Base-by-base conservation (phyloP, 2,113 vertebrate genomes). In the Neotragus pygmaeus region DNA sequence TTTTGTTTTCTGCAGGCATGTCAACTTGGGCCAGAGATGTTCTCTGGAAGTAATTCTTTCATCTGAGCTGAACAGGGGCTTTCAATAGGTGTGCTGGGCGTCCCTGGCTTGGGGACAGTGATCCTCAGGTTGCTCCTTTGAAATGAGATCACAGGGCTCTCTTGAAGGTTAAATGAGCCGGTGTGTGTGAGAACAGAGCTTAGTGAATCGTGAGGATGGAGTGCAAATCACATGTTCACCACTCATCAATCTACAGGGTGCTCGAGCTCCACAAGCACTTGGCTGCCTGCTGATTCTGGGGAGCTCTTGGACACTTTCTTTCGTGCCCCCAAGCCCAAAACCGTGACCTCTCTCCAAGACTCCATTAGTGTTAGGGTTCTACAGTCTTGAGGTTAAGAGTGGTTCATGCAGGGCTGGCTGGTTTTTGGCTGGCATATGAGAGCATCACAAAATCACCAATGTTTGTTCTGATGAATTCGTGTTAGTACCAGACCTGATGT, bases 381-480 rank as follows among this genome's bases (percentile, higher is more conserved):
- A 5, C 7, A 30, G 27, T n/a, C 57, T 33, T 3, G 17, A 36
- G 53, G 45, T 45, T 51, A n/a, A 25, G 47, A 12, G 21, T 39
- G 15, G 43, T n/a, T 47, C 9, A 4, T 2, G 16, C 57, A 83
- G 28, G 14, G 30, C 57, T 47, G 85, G 12, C 33, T 66, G n/a
- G 25, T 6, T 49, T 51, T 58, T 13, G 33, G 25, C 55, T n/a
- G 27, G 15, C 14, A 3, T n/a, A 12, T 25, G n/a, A 28, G 17
- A 7, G 8, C 57, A 27, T 55, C 2, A 0, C 4, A 13, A 83
- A 75, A 9, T 55, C 55, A 4, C 17, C 3, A 6, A 16, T 2
- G 4, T 60, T 53, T 80, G 70, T 58, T 43, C 70, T 5, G 58
- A 21, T 36, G 14, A 4, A 8, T 3, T 14, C 57, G 70, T 60